Percentiles rank a stretch among this genome's conserved stretches.
phyloP scores from a whole-genome alignment of 2,113 vertebrate genomes.

The Typhlomys cinereus region DNA sequence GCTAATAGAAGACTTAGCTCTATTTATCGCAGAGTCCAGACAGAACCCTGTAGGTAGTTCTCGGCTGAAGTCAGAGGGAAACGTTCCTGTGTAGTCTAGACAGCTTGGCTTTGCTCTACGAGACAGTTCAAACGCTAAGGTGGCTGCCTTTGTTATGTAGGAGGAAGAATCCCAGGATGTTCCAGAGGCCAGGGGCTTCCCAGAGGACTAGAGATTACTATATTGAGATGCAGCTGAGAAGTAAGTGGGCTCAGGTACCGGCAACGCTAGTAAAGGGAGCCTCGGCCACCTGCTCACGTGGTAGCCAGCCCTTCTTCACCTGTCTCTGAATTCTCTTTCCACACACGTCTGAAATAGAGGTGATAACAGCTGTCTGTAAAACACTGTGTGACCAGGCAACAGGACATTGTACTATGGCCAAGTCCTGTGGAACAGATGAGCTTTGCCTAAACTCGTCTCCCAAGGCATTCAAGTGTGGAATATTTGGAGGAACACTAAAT shows the following conservation, averaged over 20 bases:
- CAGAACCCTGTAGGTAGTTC: conserved; percentile 45
- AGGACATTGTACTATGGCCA: conserved; percentile 54
- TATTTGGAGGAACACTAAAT: conserved; percentile 60
- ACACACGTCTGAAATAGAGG: conserved; percentile 62
- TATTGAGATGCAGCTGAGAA: not conserved
- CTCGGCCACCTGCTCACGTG: conserved; percentile 10
- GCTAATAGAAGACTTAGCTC: not conserved
- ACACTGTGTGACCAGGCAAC: conserved; percentile 57
- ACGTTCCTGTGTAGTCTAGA: not conserved
- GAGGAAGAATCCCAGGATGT: not conserved
- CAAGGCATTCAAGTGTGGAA: conserved; percentile 44
- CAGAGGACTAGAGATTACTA: not conserved
- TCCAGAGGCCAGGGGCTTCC: not conserved
- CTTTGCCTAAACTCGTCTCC: conserved; percentile 55
- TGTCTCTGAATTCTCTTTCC: conserved; percentile 62
- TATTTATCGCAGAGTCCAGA: conserved; percentile 39
- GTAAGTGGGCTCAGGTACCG: not conserved
- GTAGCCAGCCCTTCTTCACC: conserved; percentile 50
- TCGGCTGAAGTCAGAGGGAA: conserved; percentile 19
- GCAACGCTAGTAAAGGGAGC: not conserved
- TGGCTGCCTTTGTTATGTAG: not conserved
- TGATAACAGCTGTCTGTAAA: conserved; percentile 71
- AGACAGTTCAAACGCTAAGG: not conserved
- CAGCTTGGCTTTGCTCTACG: not conserved
- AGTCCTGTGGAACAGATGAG: conserved; percentile 53